Percentiles rank a stretch among this genome's conserved stretches.
phyloP scores from a whole-genome alignment of 2,113 vertebrate genomes.

The Irena cyanogastra region DNA sequence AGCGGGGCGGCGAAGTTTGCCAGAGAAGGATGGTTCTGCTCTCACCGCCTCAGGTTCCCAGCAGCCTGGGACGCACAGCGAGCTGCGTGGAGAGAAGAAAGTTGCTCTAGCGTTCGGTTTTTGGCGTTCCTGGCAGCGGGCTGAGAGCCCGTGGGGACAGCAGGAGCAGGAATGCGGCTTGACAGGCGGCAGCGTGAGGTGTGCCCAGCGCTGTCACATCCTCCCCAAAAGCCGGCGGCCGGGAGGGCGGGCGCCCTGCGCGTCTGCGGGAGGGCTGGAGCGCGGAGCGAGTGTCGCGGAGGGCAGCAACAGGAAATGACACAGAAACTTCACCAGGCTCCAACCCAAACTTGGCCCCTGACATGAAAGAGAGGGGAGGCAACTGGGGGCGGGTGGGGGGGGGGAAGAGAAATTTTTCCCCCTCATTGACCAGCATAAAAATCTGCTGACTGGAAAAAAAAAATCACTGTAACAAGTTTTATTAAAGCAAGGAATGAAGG shows the following conservation, averaged over 20 bases:
- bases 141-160: neutral
- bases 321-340: conserved; percentile 71
- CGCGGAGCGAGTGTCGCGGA: conserved; percentile 36
- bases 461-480: neutral
- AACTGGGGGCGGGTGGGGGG: neutral
- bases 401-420: neutral
- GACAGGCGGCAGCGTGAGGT: conserved; percentile 60
- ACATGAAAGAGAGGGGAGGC: conserved; percentile 24
- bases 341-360: conserved; percentile 54
- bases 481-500: neutral
- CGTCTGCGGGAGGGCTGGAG: conserved; percentile 24
- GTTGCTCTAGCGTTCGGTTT: neutral
- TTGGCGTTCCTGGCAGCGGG: neutral
- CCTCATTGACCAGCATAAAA: conserved; percentile 39
- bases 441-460: conserved; percentile 30
- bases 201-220: conserved; percentile 1
- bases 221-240: neutral
- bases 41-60: neutral
- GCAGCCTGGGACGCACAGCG: neutral
- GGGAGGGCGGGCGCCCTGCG: neutral
- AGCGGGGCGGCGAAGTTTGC: neutral
- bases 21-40: neutral
- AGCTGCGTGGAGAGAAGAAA: neutral
- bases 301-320: conserved; percentile 77
- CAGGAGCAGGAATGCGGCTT: conserved; percentile 53